These are phyloP conservation scores for Zophobas morio DNA, from an alignment of 1,140 invertebrate genomes.

Conservation along the genomic window DNA sequence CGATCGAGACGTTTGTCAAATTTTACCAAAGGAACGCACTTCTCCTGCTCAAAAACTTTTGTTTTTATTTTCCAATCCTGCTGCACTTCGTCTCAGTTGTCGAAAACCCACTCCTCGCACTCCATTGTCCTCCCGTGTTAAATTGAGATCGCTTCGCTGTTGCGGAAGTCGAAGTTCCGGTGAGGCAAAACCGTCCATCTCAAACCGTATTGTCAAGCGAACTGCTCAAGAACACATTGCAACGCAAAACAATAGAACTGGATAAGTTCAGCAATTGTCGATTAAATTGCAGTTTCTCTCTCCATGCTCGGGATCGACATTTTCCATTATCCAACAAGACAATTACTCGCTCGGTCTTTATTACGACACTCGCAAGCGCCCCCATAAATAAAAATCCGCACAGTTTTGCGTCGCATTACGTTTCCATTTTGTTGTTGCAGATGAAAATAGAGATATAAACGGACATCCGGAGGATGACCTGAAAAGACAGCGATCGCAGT, in stretches of 20 bases:
- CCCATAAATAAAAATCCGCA: slow-evolving; percentile 2
- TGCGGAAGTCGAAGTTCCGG: slow-evolving; percentile 38
- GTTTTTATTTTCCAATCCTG: too few relatives aligned
- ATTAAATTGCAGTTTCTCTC: slow-evolving; percentile 42
- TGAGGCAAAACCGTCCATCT: slow-evolving; percentile 43
- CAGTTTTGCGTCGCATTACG: slow-evolving; percentile 14
- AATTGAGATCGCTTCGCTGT: not conserved
- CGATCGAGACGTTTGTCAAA: too few relatives aligned
- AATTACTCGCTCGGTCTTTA: slow-evolving; percentile 15
- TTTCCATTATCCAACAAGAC: slow-evolving; percentile 34
- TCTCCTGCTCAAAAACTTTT: too few relatives aligned
- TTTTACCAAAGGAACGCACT: too few relatives aligned
- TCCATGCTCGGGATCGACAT: slow-evolving; percentile 16
- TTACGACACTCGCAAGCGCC: slow-evolving; percentile 6
- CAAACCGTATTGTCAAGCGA: slow-evolving; percentile 47
- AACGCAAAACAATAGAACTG: slow-evolving; percentile 34
- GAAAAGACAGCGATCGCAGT: slow-evolving; percentile 88
- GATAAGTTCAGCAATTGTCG: slow-evolving; percentile 39
- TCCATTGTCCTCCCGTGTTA: not conserved
- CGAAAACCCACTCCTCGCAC: too few relatives aligned
- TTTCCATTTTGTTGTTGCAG: slow-evolving; percentile 61
- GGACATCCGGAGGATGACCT: slow-evolving; percentile 88
- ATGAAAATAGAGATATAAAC: slow-evolving; percentile 88
- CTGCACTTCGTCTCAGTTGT: too few relatives aligned
- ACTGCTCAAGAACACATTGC: slow-evolving; percentile 41